phyloP scores from a whole-genome alignment of 2,797 vertebrate species.

The Anabacerthia variegaticeps region DNA sequence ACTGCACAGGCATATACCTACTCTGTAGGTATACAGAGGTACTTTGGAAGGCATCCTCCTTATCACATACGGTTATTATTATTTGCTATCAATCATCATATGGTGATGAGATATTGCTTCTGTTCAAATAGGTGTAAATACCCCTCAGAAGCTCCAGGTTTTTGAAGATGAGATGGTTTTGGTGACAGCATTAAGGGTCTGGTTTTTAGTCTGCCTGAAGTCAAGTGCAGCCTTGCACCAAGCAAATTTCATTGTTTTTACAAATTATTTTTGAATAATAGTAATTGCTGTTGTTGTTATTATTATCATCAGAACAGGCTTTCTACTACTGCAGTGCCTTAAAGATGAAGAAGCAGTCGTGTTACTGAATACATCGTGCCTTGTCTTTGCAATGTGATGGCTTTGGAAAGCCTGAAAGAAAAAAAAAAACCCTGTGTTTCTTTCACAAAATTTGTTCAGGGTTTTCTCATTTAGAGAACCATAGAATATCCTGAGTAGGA shows the following conservation, averaged over 20 bases:
- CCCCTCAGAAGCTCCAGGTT: neutral
- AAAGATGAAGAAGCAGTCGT: neutral
- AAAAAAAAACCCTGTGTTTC: neutral
- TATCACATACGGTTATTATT: neutral
- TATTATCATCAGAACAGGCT: neutral
- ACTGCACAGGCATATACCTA: neutral
- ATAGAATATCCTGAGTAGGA: neutral
- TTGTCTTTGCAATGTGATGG: neutral
- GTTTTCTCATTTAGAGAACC: neutral
- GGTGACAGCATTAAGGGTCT: neutral
- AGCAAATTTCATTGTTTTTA: neutral
- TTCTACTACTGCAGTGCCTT: neutral
- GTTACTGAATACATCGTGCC: fast-evolving
- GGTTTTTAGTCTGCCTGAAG: neutral
- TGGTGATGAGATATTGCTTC: neutral
- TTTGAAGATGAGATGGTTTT: neutral
- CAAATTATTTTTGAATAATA: neutral
- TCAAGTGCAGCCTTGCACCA: neutral
- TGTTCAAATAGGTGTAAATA: neutral
- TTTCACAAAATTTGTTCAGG: neutral
- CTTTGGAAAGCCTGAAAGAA: neutral
- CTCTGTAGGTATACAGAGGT: neutral
- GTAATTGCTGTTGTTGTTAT: neutral
- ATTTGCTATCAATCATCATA: neutral
- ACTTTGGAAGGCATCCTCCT: neutral